Percentiles rank a stretch among this genome's conserved stretches.
Conservation (phyloP, 2,888 invertebrate genomes). For the Flabesymbios commensalis region DNA sequence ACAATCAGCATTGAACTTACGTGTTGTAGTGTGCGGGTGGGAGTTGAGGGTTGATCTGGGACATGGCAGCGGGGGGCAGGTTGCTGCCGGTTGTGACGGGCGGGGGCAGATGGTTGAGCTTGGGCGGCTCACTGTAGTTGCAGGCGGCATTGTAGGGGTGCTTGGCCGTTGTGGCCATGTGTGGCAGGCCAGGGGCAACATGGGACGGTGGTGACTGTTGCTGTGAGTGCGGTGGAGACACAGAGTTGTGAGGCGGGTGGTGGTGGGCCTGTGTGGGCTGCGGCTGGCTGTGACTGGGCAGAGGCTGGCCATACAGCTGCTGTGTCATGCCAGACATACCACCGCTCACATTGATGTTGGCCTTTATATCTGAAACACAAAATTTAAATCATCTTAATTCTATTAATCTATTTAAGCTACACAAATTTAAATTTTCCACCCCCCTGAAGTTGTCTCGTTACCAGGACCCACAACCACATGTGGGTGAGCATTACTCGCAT, state of each 20-base stretch:
- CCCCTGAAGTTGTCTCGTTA: too few species aligned
- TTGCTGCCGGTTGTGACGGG: too few species aligned
- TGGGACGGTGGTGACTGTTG: constrained; percentile 4
- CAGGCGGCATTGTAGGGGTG: constrained; percentile 30
- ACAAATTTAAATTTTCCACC: too few species aligned
- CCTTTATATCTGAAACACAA: too few species aligned
- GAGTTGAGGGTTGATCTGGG: constrained; percentile 42
- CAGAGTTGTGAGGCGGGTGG: not conserved
- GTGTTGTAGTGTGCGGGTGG: constrained; percentile 44
- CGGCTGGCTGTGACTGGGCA: constrained; percentile 5
- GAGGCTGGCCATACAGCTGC: constrained; percentile 2
- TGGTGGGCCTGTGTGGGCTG: not conserved
- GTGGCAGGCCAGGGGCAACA: constrained; percentile 20
- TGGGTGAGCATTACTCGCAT: too few species aligned
- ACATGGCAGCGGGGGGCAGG: constrained; percentile 37
- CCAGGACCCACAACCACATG: too few species aligned
- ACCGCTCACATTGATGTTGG: not conserved
- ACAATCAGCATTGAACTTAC: constrained; percentile 32
- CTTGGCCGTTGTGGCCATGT: constrained; percentile 41
- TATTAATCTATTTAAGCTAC: too few species aligned
- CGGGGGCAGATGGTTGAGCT: constrained; percentile 42
- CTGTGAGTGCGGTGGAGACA: constrained; percentile 3
- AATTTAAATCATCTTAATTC: too few species aligned
- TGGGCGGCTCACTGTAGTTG: constrained; percentile 47
- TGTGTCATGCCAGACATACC: constrained; percentile 1